Percentiles rank a stretch among this genome's conserved stretches.
Conservation (phyloP, 2,113 vertebrate species). For the Hystrix brachyura region DNA sequence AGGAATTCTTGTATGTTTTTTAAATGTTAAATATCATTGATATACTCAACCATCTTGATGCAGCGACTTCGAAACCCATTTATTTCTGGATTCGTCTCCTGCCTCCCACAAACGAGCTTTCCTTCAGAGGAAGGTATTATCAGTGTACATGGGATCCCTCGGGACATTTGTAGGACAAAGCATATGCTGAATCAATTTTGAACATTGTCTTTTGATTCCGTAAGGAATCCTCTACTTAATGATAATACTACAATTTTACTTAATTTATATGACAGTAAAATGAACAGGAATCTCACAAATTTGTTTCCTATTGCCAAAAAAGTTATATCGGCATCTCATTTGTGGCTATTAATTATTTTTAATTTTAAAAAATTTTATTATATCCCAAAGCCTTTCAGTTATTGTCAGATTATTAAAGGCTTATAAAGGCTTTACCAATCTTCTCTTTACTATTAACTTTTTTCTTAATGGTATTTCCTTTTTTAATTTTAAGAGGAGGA, state of each 20-base stretch:
- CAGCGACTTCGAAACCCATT: conserved; percentile 9
- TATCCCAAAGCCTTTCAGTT: background rate
- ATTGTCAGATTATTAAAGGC: background rate
- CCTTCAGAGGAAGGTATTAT: background rate
- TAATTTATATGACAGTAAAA: background rate
- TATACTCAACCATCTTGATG: background rate
- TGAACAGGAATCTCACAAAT: background rate
- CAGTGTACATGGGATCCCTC: background rate
- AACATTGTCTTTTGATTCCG: background rate
- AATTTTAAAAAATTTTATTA: background rate
- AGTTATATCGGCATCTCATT: background rate
- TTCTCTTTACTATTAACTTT: background rate
- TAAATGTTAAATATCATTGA: background rate
- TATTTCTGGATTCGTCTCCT: background rate
- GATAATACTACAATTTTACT: background rate
- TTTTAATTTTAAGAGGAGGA: background rate
- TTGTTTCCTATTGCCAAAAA: background rate
- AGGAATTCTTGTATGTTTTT: conserved; percentile 10
- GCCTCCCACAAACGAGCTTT: background rate
- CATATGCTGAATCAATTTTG: background rate
- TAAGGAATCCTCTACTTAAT: background rate
- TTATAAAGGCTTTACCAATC: background rate
- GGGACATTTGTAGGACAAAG: background rate
- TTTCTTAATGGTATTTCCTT: background rate
- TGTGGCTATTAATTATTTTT: background rate